These are phyloP conservation scores for Podotricha telesiphe DNA, from an alignment of 2,888 invertebrate species.

Conservation along the genomic window DNA sequence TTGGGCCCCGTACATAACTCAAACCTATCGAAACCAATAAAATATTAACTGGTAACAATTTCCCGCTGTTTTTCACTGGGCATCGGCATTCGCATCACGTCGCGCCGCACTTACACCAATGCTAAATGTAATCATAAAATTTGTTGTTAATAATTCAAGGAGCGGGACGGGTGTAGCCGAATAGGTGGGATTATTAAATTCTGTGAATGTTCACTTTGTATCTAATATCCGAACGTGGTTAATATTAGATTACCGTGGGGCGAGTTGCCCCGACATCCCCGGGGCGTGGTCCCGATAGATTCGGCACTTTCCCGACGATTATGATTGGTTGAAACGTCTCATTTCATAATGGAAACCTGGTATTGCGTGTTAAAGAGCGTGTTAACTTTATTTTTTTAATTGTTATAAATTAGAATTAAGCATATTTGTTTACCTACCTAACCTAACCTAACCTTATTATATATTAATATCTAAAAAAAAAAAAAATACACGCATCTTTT, in stretches of 20 bases:
- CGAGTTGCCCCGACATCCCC: conserved; percentile 57
- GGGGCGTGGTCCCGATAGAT: conserved; percentile 74
- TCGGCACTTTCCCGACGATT: conserved; percentile 67
- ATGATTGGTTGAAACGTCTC: conserved; percentile 74
- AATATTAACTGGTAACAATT: conserved; percentile 79
- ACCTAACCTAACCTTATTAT: too few relatives aligned
- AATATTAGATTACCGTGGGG: conserved; percentile 81
- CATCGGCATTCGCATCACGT: conserved; percentile 76
- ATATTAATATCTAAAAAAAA: not conserved
- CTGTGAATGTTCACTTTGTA: conserved; percentile 83
- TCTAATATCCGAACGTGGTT: conserved; percentile 83
- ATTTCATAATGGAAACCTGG: conserved; percentile 69
- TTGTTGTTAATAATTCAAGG: conserved; percentile 81
- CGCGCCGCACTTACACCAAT: conserved; percentile 71
- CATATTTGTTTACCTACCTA: too few relatives aligned
- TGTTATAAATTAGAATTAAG: conserved; percentile 8
- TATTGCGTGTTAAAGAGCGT: conserved; percentile 39
- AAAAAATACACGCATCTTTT: not conserved
- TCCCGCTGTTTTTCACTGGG: conserved; percentile 77
- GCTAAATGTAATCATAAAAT: conserved; percentile 83
- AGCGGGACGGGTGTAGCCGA: conserved; percentile 50
- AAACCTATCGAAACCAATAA: conserved; percentile 81
- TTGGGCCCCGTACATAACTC: conserved; percentile 74
- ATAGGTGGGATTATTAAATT: conserved; percentile 80
- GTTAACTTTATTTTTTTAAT: not conserved